phyloP scores from a whole-genome alignment of 2,888 invertebrate species.

The Halictus ligatus region DNA sequence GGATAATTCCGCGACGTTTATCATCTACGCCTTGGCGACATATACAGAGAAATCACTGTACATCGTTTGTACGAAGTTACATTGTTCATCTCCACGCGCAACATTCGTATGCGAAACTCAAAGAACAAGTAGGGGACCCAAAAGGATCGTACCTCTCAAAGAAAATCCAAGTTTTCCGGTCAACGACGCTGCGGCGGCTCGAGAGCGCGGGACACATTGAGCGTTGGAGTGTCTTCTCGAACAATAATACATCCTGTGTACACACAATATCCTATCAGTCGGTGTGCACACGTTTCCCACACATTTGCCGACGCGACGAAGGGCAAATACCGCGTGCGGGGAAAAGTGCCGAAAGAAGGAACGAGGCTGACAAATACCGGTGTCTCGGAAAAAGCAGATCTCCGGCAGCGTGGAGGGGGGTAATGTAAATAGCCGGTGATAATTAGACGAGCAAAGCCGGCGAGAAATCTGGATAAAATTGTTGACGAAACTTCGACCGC shows the following conservation, averaged over 20 bases:
- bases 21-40: too few relatives aligned
- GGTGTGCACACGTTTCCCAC: conserved; percentile 16
- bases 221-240: neutral
- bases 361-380: conserved; percentile 5
- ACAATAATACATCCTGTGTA: neutral
- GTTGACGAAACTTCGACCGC: conserved; percentile 18
- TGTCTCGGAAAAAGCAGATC: neutral
- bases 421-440: neutral
- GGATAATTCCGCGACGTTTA: too few relatives aligned
- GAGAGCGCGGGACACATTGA: neutral
- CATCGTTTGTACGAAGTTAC: too few relatives aligned
- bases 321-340: conserved; percentile 9
- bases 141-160: neutral
- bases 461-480: conserved; percentile 21
- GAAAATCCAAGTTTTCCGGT: neutral
- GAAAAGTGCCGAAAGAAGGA: neutral
- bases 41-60: too few relatives aligned
- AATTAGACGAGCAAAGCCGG: neutral
- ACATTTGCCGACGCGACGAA: neutral
- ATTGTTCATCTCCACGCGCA: too few relatives aligned
- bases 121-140: too few relatives aligned
- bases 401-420: neutral
- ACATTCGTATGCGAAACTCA: too few relatives aligned
- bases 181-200: neutral
- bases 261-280: conserved; percentile 5